phyloP scores from a whole-genome alignment of 2,113 vertebrate species.

The Dromiciops gliroides region DNA sequence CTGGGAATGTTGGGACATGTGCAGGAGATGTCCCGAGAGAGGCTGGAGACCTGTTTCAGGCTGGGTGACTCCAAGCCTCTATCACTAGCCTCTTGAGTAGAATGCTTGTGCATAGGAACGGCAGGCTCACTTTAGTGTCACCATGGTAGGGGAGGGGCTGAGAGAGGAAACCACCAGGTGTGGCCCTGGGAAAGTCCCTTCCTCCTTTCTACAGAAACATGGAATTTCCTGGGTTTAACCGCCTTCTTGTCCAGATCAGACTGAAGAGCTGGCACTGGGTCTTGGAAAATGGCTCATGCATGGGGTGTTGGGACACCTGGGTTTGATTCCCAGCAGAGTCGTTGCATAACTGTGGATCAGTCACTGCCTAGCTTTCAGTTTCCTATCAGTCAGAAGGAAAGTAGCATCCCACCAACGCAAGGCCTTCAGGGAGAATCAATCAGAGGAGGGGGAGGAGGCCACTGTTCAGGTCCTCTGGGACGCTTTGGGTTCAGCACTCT shows the following conservation, averaged over 20 bases:
- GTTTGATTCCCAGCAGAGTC: neutral
- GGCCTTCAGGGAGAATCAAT: neutral
- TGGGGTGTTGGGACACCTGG: neutral
- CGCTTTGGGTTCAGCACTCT: neutral
- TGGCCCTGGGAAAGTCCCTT: slow-evolving; percentile 71
- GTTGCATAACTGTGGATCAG: neutral
- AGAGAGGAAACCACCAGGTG: slow-evolving; percentile 72
- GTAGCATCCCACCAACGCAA: neutral
- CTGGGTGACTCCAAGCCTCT: neutral
- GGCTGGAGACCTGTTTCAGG: neutral
- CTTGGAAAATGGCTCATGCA: neutral
- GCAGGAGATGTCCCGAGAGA: neutral
- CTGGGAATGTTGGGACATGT: neutral
- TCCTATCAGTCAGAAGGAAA: neutral
- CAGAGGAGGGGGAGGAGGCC: neutral
- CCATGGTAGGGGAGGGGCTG: slow-evolving; percentile 38
- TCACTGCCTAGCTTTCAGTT: neutral
- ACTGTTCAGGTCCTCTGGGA: neutral
- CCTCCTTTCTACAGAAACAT: slow-evolving; percentile 37
- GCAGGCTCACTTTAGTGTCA: neutral
- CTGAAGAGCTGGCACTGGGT: neutral
- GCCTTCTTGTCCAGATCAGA: neutral
- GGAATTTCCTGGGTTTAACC: slow-evolving; percentile 64
- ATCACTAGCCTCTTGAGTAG: neutral
- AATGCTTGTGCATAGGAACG: neutral